Evolutionary conservation across 2,888 invertebrate genomes (phyloP).

Genomic region (Chymomyza caudatula): DNA sequence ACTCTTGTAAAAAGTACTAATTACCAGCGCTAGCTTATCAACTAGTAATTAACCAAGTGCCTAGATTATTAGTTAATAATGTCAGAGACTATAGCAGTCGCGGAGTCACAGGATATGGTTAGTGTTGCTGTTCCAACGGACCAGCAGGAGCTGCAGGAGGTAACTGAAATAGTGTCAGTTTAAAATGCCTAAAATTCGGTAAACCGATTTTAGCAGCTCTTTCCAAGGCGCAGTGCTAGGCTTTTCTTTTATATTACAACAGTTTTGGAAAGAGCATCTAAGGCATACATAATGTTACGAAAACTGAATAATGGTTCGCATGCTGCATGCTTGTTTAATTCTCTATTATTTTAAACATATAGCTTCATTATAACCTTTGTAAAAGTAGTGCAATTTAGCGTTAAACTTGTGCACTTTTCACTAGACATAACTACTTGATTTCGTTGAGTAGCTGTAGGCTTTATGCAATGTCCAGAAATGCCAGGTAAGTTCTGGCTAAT

Average conservation of each 20-base stretch:
- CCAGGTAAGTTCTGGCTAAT: conserved; percentile 39
- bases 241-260: conserved; percentile 4
- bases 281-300: not conserved
- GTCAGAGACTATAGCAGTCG: conserved; percentile 26
- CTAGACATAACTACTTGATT: conserved; percentile 27
- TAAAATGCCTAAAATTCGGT: conserved; percentile 18
- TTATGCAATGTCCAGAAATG: conserved; percentile 17
- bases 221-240: too few species aligned
- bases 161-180: conserved; percentile 34
- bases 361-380: not conserved
- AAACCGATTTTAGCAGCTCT: conserved; percentile 18
- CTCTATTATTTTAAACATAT: not conserved
- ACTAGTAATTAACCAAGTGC: not conserved
- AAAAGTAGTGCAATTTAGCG: not conserved
- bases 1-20: not conserved
- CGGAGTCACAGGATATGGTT: conserved; percentile 16
- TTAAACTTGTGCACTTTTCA: conserved; percentile 26
- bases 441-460: conserved; percentile 36
- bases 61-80: conserved; percentile 12
- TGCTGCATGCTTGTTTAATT: conserved; percentile 32
- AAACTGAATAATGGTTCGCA: conserved; percentile 26
- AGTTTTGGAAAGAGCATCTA: conserved; percentile 30
- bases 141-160: conserved; percentile 46
- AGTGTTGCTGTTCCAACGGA: conserved; percentile 40
- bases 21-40: not conserved